Conservation (phyloP, 1,140 invertebrate species). For the Panagrolaimus sp. region DNA sequence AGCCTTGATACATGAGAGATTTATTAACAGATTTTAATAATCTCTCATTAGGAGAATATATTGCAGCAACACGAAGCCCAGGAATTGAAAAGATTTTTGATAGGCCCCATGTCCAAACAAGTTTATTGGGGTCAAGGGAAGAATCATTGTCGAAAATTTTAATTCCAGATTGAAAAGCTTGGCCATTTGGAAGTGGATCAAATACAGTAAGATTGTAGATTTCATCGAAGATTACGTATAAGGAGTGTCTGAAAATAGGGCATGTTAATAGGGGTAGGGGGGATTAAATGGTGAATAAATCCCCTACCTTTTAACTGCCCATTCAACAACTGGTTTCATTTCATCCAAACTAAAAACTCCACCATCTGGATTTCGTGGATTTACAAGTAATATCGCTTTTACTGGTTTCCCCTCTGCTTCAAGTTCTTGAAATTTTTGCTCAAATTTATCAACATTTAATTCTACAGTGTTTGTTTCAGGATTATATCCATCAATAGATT, state of each 20-base stretch:
- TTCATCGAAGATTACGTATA: not conserved
- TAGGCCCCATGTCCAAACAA: not conserved
- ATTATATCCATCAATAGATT: not conserved
- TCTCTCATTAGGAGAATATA: not conserved
- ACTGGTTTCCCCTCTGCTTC: not conserved
- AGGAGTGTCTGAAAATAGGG: not conserved
- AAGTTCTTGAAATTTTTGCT: not conserved
- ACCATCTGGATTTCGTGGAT: constrained; percentile 9
- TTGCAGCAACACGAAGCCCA: not conserved
- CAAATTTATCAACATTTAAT: not conserved
- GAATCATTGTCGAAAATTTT: not conserved
- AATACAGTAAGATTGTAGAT: constrained; percentile 4
- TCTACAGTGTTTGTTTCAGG: not conserved
- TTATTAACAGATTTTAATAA: not conserved
- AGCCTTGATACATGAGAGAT: not conserved
- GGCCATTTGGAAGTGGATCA: not conserved
- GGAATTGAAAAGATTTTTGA: not conserved
- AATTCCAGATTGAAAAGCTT: not conserved
- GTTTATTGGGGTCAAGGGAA: not conserved
- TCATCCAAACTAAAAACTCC: not conserved
- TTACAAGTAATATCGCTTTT: constrained; percentile 1
- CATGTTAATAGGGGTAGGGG: too few relatives aligned
- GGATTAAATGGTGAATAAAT: too few relatives aligned
- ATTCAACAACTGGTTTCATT: not conserved
- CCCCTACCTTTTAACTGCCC: constrained; percentile 2